Percentiles rank a stretch among this genome's conserved stretches.
Evolutionary conservation across 2,888 invertebrate species (phyloP).

Genomic region (Nemotelus nigrinus): DNA sequence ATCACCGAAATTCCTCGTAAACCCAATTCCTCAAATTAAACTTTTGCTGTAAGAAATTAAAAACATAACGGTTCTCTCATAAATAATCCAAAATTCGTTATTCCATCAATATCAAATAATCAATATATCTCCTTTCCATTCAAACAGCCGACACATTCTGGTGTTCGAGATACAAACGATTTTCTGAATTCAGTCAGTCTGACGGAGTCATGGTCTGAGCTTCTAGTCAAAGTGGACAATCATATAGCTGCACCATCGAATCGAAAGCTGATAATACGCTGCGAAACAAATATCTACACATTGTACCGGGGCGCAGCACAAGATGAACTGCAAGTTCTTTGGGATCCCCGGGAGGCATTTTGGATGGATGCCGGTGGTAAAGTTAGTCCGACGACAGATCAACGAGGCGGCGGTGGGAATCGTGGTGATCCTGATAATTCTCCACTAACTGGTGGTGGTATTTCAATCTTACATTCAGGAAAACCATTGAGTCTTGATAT

Average conservation of each 20-base stretch:
- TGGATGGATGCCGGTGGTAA: conserved; percentile 50
- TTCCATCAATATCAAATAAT: background rate
- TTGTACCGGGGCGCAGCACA: conserved; percentile 51
- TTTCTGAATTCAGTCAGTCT: conserved; percentile 39
- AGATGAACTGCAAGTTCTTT: conserved; percentile 50
- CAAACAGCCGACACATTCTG: conserved; percentile 48
- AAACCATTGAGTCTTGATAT: background rate
- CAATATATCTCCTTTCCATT: background rate
- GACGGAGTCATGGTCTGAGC: conserved; percentile 52
- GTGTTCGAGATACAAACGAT: conserved; percentile 48
- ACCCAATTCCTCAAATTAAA: too few species aligned
- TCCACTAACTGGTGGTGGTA: conserved; percentile 48
- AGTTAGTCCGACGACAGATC: conserved; percentile 52
- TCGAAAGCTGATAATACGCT: conserved; percentile 49
- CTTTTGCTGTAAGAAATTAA: too few species aligned
- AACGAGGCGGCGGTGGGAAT: conserved; percentile 46
- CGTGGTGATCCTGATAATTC: conserved; percentile 53
- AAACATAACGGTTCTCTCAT: too few species aligned
- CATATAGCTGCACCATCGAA: conserved; percentile 46
- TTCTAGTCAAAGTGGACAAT: conserved; percentile 51
- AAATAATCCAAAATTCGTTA: background rate
- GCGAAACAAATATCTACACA: conserved; percentile 52
- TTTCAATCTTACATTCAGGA: background rate
- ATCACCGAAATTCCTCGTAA: too few species aligned
- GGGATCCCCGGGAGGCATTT: conserved; percentile 40